Percentiles rank a stretch among this genome's conserved stretches.
These are phyloP conservation scores for Troides aeacus DNA, from an alignment of 2,888 invertebrate species.

Conservation along the genomic window DNA sequence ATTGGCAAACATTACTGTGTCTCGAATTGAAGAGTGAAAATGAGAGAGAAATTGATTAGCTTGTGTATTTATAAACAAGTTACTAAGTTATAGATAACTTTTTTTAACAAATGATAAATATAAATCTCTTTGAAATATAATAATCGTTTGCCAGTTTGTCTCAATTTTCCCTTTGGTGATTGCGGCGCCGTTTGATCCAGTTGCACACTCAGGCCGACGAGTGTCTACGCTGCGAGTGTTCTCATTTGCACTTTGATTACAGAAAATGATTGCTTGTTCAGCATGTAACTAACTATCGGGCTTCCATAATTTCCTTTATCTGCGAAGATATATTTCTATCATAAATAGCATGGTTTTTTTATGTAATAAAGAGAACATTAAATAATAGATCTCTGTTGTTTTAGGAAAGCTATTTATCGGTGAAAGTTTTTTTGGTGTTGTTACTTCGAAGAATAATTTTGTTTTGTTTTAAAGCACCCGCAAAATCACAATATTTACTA, in stretches of 20 bases:
- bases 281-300: conserved; percentile 22
- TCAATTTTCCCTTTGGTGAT: conserved; percentile 11
- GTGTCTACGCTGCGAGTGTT: conserved; percentile 36
- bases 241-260: conserved; percentile 46
- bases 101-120: background rate
- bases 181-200: conserved; percentile 29
- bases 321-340: background rate
- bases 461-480: too few relatives aligned
- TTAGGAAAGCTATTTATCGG: too few relatives aligned
- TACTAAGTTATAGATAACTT: background rate
- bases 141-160: background rate
- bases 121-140: background rate
- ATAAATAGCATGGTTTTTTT: too few relatives aligned
- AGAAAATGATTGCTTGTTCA: conserved; percentile 39
- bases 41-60: background rate
- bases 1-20: too few relatives aligned
- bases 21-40: too few relatives aligned
- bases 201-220: conserved; percentile 38
- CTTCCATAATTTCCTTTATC: conserved; percentile 12
- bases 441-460: too few relatives aligned
- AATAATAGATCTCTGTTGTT: too few relatives aligned
- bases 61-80: background rate
- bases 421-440: too few relatives aligned
- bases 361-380: too few relatives aligned
- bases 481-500: too few relatives aligned